Evolutionary conservation across 2,888 invertebrate species (phyloP), one percentile per base, ranked within the genome.

Genomic region (Andrena praecox): DNA sequence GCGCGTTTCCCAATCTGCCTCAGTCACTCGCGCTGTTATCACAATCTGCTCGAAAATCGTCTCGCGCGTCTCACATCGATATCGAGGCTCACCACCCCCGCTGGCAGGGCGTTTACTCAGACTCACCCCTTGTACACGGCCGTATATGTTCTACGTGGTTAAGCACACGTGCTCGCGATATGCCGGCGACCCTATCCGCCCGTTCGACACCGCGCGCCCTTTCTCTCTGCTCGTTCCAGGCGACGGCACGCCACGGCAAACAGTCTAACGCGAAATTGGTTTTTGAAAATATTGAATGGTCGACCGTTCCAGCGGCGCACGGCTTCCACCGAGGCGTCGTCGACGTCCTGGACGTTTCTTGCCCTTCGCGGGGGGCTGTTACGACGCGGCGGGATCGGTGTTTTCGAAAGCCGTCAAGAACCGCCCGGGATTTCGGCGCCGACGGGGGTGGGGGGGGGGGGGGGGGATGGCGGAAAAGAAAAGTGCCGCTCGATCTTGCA

Each of bases 281-380:
- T 89, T 87, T 89, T 85, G 89, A 89, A 89, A 89, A 89, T 89
- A 89, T 89, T 85, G 87, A 89, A 89, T 88, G 89, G 86, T 84
- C 81, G 76, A 66, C 76, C 85, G 85, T 80, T 80, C 24, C 48
- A 6, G 5, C 50, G 67, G 31, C 3, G 77, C 68, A 68, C 76
- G 66, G 64, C 71, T 68, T 72, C 71, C 54, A 27, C 64, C 72
- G 59, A 70, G 72, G 70, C 52, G 67, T 63, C 64, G 56, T 20
- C 63, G 59, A 20, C 74, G 20, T 73, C 35, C 48, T 0, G 20
- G 56, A 12, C 20, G 76, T n/a, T 42, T 33, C 54, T 60, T 27
- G 48, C 20, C 50, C 52, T 6, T 31, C 50, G 27, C 4, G 20
- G 50, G 50, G 52, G 24, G n/a, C 29, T 62, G 64, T 27, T 12